phyloP scores from a whole-genome alignment of 2,113 vertebrate genomes.

The Leptosomus discolor region DNA sequence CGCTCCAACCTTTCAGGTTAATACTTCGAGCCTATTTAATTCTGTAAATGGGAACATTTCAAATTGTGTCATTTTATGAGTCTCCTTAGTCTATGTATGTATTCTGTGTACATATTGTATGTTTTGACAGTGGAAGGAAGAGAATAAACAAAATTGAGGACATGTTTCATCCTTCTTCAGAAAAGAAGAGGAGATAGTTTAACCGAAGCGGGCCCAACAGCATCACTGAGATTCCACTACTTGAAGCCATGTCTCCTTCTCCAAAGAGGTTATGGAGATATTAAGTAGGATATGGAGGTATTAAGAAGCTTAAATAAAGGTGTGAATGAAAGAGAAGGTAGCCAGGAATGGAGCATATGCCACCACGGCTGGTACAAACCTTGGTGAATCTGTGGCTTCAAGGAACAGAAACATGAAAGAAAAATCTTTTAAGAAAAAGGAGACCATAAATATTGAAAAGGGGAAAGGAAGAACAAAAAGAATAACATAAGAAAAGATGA shows the following conservation, averaged over 20 bases:
- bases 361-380: neutral
- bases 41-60: neutral
- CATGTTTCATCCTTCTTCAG: neutral
- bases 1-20: neutral
- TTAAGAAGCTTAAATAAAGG: neutral
- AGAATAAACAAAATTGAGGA: neutral
- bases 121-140: neutral
- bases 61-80: neutral
- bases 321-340: neutral
- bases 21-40: neutral
- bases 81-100: neutral
- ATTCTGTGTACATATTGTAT: neutral
- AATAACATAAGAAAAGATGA: neutral
- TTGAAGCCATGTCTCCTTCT: neutral
- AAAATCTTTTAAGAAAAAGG: neutral
- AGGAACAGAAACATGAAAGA: neutral
- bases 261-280: neutral
- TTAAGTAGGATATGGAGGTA: too few species aligned
- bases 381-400: neutral
- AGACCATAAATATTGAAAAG: neutral
- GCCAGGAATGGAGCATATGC: neutral
- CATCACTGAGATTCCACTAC: neutral
- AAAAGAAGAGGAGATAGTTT: neutral
- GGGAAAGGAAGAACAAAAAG: neutral
- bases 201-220: neutral